Conservation (phyloP, 2,113 vertebrate genomes). For the Notothenia coriiceps region DNA sequence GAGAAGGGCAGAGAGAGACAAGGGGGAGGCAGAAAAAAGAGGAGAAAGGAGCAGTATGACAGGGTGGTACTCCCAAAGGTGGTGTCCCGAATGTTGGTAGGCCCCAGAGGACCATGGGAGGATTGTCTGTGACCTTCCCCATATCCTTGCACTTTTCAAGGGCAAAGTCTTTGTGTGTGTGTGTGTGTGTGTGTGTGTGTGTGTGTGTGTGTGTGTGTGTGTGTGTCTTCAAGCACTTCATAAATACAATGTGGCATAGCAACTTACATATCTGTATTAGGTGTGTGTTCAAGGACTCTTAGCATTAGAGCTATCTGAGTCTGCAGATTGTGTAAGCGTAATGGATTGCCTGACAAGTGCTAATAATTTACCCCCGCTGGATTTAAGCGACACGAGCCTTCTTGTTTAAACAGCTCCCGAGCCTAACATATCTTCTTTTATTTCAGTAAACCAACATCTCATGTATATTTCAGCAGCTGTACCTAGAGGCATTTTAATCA, state of each 20-base stretch:
- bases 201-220: conserved; percentile 24
- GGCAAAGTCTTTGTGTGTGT: conserved; percentile 43
- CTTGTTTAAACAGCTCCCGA: conserved; percentile 43
- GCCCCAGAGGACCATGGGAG: conserved; percentile 61
- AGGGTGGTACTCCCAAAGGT: conserved; percentile 66
- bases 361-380: conserved; percentile 44
- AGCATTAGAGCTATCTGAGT: neutral
- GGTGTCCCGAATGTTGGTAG: conserved; percentile 62
- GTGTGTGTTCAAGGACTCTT: conserved; percentile 20
- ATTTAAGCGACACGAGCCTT: conserved; percentile 42
- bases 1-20: neutral
- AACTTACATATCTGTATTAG: neutral
- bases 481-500: conserved; percentile 67
- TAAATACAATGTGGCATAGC: neutral
- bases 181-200: conserved; percentile 24
- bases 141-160: conserved; percentile 68
- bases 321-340: conserved; percentile 18
- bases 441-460: conserved; percentile 67
- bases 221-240: conserved; percentile 40
- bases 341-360: conserved; percentile 34
- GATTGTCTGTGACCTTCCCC: conserved; percentile 76
- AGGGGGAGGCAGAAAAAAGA: conserved; percentile 15
- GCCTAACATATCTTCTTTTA: conserved; percentile 41
- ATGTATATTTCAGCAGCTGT: conserved; percentile 74
- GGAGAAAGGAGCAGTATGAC: conserved; percentile 2